A percentile compares a stretch with the other conserved stretches of the same genome.
Conservation (phyloP, 1,140 invertebrate species). For the Tribolium madens region DNA sequence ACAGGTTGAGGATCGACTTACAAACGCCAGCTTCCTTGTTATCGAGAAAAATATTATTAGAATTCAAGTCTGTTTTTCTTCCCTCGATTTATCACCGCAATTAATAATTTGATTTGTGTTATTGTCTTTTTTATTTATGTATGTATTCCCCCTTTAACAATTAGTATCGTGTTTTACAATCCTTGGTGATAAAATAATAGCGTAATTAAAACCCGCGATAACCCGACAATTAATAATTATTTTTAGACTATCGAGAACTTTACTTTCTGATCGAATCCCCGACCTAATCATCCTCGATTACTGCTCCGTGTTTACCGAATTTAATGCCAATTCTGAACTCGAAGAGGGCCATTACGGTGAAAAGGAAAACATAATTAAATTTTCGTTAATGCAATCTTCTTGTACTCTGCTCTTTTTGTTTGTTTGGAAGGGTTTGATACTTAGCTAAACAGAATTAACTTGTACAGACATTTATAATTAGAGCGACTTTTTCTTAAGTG, state of each 20-base stretch:
- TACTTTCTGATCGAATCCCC: neutral
- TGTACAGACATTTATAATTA: neutral
- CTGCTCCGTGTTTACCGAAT: neutral
- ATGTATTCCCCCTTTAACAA: neutral
- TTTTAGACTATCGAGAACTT: neutral
- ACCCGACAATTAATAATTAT: neutral
- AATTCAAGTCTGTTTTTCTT: neutral
- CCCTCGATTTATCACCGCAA: slow-evolving; percentile 17
- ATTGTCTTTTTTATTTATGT: slow-evolving; percentile 8
- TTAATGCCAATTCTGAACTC: slow-evolving; percentile 1
- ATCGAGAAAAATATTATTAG: slow-evolving; percentile 23
- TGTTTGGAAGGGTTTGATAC: neutral
- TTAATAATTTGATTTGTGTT: slow-evolving; percentile 23
- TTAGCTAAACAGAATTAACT: slow-evolving; percentile 1
- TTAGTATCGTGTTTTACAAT: slow-evolving; percentile 21
- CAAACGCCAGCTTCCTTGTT: slow-evolving; percentile 19
- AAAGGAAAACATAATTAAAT: slow-evolving; percentile 25
- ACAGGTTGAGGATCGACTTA: neutral
- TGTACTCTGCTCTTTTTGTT: slow-evolving; percentile 3
- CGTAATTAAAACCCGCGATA: slow-evolving; percentile 27
- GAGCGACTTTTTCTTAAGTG: neutral
- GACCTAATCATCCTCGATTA: neutral
- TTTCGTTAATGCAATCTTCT: slow-evolving; percentile 19
- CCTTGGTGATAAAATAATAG: neutral
- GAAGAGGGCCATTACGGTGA: neutral